phyloP scores from a whole-genome alignment of 2,888 invertebrate species.

The Eucera pruinosa region DNA sequence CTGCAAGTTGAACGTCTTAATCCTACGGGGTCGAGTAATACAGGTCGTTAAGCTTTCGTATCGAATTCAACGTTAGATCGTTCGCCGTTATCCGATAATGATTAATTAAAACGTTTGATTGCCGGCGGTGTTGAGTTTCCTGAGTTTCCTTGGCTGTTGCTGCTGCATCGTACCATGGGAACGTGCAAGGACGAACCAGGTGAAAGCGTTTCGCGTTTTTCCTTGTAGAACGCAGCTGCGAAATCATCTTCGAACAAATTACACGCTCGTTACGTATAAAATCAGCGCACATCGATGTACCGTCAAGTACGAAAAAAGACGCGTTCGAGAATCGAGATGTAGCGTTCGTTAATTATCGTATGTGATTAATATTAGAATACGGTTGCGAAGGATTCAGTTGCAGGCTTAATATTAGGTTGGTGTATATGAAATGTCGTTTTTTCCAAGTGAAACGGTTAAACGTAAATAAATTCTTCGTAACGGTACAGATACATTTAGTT shows the following conservation, averaged over 20 bases:
- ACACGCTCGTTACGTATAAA: constrained; percentile 17
- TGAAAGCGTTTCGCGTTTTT: constrained; percentile 37
- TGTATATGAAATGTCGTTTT: too few relatives aligned
- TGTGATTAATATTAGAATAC: too few relatives aligned
- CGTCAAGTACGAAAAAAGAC: background rate
- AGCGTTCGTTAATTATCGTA: too few relatives aligned
- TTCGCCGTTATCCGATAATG: constrained; percentile 46
- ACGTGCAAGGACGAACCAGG: constrained; percentile 33
- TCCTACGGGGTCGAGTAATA: constrained; percentile 16
- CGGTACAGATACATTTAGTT: too few relatives aligned
- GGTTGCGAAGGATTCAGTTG: too few relatives aligned
- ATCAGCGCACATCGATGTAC: constrained; percentile 1
- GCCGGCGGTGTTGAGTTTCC: constrained; percentile 45
- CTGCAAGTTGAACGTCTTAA: constrained; percentile 34
- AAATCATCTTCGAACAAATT: constrained; percentile 9
- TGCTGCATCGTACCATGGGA: background rate
- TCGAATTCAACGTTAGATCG: constrained; percentile 48
- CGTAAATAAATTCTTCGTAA: too few relatives aligned
- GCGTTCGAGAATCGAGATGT: too few relatives aligned
- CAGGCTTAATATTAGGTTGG: too few relatives aligned
- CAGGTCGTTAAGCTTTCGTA: constrained; percentile 47
- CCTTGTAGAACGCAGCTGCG: background rate
- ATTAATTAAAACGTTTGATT: constrained; percentile 54
- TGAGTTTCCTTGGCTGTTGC: constrained; percentile 30
- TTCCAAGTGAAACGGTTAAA: too few relatives aligned